Evolutionary conservation across 2,113 vertebrate species (phyloP), one percentile per base, ranked within the genome.

Genomic region (Anhinga anhinga): DNA sequence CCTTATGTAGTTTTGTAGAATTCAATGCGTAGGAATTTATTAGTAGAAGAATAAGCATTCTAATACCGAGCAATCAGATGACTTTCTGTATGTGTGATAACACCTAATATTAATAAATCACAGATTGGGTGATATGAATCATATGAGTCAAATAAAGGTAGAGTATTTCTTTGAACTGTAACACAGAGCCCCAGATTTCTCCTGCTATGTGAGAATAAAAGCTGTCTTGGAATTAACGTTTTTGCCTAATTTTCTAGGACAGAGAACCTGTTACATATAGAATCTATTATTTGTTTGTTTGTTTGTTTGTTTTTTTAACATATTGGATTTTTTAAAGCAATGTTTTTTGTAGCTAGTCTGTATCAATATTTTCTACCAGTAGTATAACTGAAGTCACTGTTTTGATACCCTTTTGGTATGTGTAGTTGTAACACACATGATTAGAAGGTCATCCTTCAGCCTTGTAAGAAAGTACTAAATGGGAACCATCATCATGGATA

Each of bases 181-280:
- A 65, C 5, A 26, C 10, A 25, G 3, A 67, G 17, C 30, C 4
- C 9, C 47, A 62, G 19, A 47, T 34, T 59, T 87, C 14, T 71
- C 27, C 15, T 91, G 7, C 36, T 87, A 3, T 49, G 5, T 59
- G 49, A 65, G 15, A 62, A 61, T n/a, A 65, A 89, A 74, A 55
- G 23, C 32, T 87, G 7, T 74, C 18, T 65, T 69, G 16, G 14
- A 53, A 76, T 71, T 32, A 89, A 47, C 2, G 0, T 25, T 69
- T 84, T 34, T 81, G 18, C 26, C 5, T 90, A 70, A 27, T 73
- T 90, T 76, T 70, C 9, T 26, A 23, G 4, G 36, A 20, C 20
- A 67, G 34, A 63, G 5, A 72, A n/a, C 6, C 9, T 56, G 7
- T 42, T 59, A 36, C 0, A 0, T 83, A 11, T 14, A 40, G 38